A percentile compares a stretch with the other conserved stretches of the same genome.
phyloP scores from a whole-genome alignment of 23 tunicate genomes.

The Botrylloides violaceus region DNA sequence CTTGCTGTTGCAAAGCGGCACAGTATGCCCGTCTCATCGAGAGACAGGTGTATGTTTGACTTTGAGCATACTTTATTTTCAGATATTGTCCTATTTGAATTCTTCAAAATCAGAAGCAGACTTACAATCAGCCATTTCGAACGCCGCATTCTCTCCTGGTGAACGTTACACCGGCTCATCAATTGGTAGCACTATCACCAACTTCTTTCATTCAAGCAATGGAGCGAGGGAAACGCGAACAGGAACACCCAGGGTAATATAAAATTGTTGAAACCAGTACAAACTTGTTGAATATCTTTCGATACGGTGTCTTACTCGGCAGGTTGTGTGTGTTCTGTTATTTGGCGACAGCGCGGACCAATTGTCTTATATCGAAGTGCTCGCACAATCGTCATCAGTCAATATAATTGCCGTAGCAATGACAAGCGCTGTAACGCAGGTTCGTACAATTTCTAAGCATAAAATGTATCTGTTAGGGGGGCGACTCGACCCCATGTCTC shows the following conservation, averaged over 20 bases:
- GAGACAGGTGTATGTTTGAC: too few species aligned
- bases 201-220: neutral
- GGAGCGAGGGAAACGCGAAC: constrained; percentile 10
- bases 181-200: neutral
- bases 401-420: constrained; percentile 18
- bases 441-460: neutral
- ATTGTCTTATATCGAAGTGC: neutral
- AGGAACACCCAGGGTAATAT: constrained; percentile 13
- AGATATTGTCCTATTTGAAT: constrained; percentile 11
- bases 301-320: neutral
- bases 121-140: neutral
- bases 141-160: neutral
- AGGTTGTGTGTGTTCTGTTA: neutral
- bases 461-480: neutral
- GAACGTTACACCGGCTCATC: constrained; percentile 1
- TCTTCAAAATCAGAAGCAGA: constrained; percentile 18
- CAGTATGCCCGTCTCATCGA: too few species aligned
- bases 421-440: constrained; percentile 2
- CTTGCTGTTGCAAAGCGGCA: too few species aligned
- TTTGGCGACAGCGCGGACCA: neutral
- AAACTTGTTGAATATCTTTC: too few species aligned
- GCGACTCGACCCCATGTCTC: too few species aligned
- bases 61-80: too few species aligned
- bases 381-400: neutral
- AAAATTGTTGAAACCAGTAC: too few species aligned